Evolutionary conservation across 2,888 invertebrate genomes (phyloP).

Genomic region (Aspidiotus destructor): DNA sequence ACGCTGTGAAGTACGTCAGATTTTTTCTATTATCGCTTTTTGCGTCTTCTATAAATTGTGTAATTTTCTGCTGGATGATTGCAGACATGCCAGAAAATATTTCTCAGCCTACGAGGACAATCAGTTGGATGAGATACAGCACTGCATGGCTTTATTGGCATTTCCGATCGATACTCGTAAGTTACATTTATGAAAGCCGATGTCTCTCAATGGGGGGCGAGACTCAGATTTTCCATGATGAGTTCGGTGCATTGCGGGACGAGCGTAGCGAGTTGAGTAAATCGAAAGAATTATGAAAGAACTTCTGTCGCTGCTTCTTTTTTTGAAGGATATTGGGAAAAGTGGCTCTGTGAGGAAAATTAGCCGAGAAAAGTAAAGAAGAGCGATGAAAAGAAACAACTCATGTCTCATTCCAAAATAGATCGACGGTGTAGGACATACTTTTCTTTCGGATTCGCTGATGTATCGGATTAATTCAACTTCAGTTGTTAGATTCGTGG

Average conservation of each 20-base stretch:
- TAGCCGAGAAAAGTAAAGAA: no score
- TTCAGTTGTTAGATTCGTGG: no score
- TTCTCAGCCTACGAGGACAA: conserved; percentile 80
- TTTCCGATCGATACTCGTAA: conserved; percentile 72
- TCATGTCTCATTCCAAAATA: no score
- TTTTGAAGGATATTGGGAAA: no score
- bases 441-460: no score
- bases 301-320: no score
- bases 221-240: conserved; percentile 5
- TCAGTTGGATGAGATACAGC: conserved; percentile 76
- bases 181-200: conserved; percentile 20
- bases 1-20: conserved; percentile 62
- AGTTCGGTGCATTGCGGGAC: not conserved
- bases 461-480: no score
- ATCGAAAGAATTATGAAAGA: no score
- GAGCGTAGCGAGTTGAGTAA: no score
- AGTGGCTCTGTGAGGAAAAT: no score
- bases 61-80: conserved; percentile 17
- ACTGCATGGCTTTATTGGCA: conserved; percentile 90
- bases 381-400: no score
- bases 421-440: no score
- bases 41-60: not conserved
- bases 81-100: conserved; percentile 80
- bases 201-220: not conserved
- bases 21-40: not conserved